Percentiles rank a stretch among this genome's conserved stretches.
These are phyloP conservation scores for Cepaea hortensis DNA, from an alignment of 2,888 invertebrate genomes.

Conservation along the genomic window DNA sequence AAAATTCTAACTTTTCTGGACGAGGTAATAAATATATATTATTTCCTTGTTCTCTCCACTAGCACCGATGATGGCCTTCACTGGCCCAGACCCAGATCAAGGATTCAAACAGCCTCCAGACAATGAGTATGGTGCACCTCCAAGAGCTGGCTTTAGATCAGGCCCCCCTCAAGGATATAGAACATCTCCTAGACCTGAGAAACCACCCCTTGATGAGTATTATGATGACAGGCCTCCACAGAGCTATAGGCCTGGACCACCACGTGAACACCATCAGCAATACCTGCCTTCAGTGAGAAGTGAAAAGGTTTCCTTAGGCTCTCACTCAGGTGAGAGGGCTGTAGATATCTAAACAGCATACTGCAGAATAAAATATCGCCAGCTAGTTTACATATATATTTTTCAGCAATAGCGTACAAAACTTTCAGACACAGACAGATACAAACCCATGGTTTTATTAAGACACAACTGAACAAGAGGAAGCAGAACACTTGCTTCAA, in stretches of 20 bases:
- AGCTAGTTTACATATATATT: no score
- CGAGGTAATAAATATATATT: background rate
- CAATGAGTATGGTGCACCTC: slow-evolving; percentile 2
- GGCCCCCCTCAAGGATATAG: slow-evolving; percentile 9
- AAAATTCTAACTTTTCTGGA: background rate
- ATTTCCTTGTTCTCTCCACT: background rate
- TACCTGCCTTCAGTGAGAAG: background rate
- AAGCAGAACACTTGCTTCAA: no score
- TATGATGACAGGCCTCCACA: slow-evolving; percentile 23
- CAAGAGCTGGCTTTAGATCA: slow-evolving; percentile 6
- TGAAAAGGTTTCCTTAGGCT: background rate
- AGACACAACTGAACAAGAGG: no score
- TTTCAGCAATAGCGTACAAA: no score
- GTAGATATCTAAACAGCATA: slow-evolving; percentile 3
- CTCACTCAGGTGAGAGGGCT: slow-evolving; percentile 15
- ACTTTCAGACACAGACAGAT: no score
- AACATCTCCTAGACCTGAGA: slow-evolving; percentile 27
- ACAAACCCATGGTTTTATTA: no score
- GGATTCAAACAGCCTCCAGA: slow-evolving; percentile 32
- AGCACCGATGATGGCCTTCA: slow-evolving; percentile 34
- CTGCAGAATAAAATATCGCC: no score
- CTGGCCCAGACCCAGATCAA: slow-evolving; percentile 22
- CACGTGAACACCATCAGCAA: background rate
- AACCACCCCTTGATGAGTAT: slow-evolving; percentile 34
- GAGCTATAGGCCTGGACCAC: slow-evolving; percentile 11